phyloP scores from a whole-genome alignment of 2,888 invertebrate species.

The Hydrotaea diabolus region DNA sequence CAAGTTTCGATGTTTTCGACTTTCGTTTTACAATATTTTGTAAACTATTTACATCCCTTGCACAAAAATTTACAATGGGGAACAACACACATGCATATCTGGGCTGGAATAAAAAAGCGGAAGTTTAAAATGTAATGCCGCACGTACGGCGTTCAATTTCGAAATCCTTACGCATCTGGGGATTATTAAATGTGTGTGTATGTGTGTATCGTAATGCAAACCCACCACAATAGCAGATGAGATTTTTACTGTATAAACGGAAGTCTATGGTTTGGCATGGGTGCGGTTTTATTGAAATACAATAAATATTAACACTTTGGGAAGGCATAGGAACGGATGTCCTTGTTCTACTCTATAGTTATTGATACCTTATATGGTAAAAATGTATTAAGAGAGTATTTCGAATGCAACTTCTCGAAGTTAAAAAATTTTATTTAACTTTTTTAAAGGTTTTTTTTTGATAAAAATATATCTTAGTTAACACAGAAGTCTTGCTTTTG shows the following conservation, averaged over 20 bases:
- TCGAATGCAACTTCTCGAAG: too few relatives aligned
- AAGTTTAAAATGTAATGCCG: constrained; percentile 2
- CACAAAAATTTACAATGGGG: neutral
- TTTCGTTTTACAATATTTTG: constrained; percentile 3
- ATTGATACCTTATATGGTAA: neutral
- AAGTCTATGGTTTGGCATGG: neutral
- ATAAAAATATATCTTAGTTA: too few relatives aligned
- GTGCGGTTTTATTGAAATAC: constrained; percentile 10
- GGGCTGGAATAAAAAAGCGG: neutral
- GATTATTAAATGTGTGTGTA: neutral
- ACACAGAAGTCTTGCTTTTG: too few relatives aligned
- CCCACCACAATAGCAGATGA: neutral
- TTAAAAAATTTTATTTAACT: too few relatives aligned
- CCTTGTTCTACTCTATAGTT: neutral
- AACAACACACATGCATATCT: neutral
- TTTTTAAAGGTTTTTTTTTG: too few relatives aligned
- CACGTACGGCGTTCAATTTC: neutral
- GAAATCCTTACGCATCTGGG: constrained; percentile 11
- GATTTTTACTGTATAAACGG: neutral
- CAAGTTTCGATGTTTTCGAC: neutral
- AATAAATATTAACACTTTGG: neutral
- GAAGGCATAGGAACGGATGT: neutral
- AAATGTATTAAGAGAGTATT: neutral
- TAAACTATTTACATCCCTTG: constrained; percentile 8
- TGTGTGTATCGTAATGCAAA: neutral